phyloP scores from a whole-genome alignment of 2,797 vertebrate species.

The Alca torda region DNA sequence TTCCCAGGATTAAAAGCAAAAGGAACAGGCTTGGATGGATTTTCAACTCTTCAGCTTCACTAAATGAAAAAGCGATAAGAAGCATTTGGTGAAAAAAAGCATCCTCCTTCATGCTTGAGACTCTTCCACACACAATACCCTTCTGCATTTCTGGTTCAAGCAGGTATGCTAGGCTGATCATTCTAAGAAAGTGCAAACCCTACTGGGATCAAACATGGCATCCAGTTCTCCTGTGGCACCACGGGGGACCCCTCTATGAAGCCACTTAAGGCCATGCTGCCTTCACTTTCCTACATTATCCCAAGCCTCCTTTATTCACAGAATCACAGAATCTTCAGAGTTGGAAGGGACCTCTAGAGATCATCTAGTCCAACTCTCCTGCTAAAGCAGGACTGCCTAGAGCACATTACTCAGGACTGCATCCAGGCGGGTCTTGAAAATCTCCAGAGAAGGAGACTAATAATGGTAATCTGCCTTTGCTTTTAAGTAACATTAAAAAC shows the following conservation, averaged over 20 bases:
- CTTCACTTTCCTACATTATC: background rate
- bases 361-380: too few species aligned
- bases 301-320: background rate
- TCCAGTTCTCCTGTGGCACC: background rate
- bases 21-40: constrained; percentile 91
- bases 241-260: background rate
- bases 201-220: background rate
- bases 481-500: background rate
- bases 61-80: constrained; percentile 27
- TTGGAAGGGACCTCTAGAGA: too few species aligned
- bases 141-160: background rate
- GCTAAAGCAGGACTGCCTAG: too few species aligned
- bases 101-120: background rate
- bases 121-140: background rate
- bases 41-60: constrained; percentile 77
- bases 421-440: too few species aligned
- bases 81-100: background rate
- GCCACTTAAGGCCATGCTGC: background rate
- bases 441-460: background rate
- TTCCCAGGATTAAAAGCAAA: constrained; percentile 89
- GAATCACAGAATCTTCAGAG: too few species aligned
- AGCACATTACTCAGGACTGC: too few species aligned
- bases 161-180: background rate
- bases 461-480: background rate
- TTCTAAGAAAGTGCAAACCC: background rate